These are phyloP conservation scores for Pteronura brasiliensis DNA, from an alignment of 2,113 vertebrate species.

Conservation along the genomic window DNA sequence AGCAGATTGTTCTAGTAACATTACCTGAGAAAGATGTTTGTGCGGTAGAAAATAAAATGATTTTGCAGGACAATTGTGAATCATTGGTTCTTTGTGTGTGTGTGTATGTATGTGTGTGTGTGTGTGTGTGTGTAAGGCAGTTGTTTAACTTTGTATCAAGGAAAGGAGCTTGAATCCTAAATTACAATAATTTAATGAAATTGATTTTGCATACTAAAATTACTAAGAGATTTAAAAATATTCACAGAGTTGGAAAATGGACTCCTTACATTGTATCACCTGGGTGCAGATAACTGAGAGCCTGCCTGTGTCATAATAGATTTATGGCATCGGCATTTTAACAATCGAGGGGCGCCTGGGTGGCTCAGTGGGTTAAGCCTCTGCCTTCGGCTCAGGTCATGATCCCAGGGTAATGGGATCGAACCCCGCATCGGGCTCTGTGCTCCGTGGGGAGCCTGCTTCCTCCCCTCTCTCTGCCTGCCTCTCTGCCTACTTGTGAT, in stretches of 20 bases:
- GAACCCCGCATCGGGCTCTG: too few relatives aligned
- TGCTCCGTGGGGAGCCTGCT: too few relatives aligned
- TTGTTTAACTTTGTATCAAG: neutral
- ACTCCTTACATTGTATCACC: neutral
- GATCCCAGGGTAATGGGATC: too few relatives aligned
- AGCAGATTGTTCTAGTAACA: slow-evolving; percentile 36
- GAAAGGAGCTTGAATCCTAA: neutral
- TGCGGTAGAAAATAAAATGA: slow-evolving; percentile 71
- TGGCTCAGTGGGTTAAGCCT: too few relatives aligned
- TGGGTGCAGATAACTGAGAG: neutral
- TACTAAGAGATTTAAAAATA: neutral
- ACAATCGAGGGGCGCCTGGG: too few relatives aligned
- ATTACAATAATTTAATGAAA: neutral
- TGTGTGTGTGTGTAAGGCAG: neutral
- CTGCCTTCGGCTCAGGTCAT: too few relatives aligned
- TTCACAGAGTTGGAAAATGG: neutral
- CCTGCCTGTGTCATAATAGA: neutral
- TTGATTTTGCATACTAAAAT: neutral
- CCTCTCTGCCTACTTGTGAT: too few relatives aligned
- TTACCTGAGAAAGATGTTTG: slow-evolving; percentile 37
- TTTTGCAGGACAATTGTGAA: neutral
- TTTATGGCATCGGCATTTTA: neutral
- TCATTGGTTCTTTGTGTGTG: neutral
- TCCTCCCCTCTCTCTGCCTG: too few relatives aligned
- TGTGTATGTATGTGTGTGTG: neutral